A percentile compares a stretch with the other conserved stretches of the same genome.
Evolutionary conservation across 2,888 invertebrate genomes (phyloP).

Genomic region (Lordiphosa andalusiaca): DNA sequence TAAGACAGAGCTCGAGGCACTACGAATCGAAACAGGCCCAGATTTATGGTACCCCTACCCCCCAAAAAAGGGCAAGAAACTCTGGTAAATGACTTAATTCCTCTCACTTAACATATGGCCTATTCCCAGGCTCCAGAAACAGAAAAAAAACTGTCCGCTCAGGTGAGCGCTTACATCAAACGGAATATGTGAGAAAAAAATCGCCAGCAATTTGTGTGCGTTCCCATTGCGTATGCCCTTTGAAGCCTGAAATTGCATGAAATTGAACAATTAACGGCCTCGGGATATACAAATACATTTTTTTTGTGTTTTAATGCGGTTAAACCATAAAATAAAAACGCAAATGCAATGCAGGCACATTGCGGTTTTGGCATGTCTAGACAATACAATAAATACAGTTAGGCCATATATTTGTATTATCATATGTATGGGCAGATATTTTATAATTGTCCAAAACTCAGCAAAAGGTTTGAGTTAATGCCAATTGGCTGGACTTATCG

Average conservation of each 20-base stretch:
- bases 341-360: conserved; percentile 63
- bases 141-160: too few relatives aligned
- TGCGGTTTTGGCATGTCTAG: conserved; percentile 69
- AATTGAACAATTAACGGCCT: conserved; percentile 59
- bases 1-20: background rate
- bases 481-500: conserved; percentile 13
- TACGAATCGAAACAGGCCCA: background rate
- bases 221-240: conserved; percentile 60
- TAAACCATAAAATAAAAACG: conserved; percentile 48
- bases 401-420: conserved; percentile 72
- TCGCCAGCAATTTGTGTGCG: background rate
- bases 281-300: conserved; percentile 13
- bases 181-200: background rate
- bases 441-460: conserved; percentile 60
- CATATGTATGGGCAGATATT: conserved; percentile 37
- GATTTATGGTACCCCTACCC: too few relatives aligned
- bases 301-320: conserved; percentile 62
- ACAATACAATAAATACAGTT: conserved; percentile 75
- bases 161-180: background rate
- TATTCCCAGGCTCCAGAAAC: too few relatives aligned
- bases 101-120: too few relatives aligned
- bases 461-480: conserved; percentile 4
- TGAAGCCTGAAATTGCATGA: conserved; percentile 54
- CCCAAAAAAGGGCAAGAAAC: too few relatives aligned
- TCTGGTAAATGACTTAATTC: too few relatives aligned